These are phyloP conservation scores for Microcebus tavaratra DNA, from an alignment of 2,113 vertebrate genomes.

Conservation along the genomic window DNA sequence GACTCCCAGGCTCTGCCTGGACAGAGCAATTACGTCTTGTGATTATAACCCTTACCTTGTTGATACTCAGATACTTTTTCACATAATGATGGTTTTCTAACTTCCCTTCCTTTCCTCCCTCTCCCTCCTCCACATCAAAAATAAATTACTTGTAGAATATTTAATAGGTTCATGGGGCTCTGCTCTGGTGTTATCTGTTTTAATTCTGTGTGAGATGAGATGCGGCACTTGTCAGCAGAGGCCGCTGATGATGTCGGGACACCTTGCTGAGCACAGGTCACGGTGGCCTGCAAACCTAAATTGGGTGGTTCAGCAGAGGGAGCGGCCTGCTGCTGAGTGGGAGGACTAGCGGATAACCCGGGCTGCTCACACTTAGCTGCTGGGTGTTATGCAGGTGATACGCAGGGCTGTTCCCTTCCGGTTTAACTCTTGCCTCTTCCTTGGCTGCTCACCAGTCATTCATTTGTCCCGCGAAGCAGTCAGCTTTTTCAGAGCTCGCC, in stretches of 20 bases:
- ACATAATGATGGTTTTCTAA: slow-evolving; percentile 47
- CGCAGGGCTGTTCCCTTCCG: background rate
- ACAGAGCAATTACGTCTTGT: background rate
- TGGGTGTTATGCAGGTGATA: background rate
- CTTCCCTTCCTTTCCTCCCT: slow-evolving; percentile 25
- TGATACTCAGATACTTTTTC: slow-evolving; percentile 40
- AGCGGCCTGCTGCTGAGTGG: background rate
- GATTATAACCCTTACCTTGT: slow-evolving; percentile 10
- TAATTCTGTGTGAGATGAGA: slow-evolving; percentile 59
- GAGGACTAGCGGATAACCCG: background rate
- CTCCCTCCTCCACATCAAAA: slow-evolving; percentile 46
- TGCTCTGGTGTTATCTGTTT: slow-evolving; percentile 38
- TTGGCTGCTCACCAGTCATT: background rate
- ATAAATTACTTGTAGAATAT: slow-evolving; percentile 69
- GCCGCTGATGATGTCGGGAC: background rate
- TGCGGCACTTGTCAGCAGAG: slow-evolving; percentile 44
- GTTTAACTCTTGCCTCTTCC: background rate
- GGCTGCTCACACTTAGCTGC: background rate
- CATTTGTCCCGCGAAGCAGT: background rate
- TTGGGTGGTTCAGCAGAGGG: slow-evolving; percentile 18
- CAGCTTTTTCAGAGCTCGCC: background rate
- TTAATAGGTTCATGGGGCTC: slow-evolving; percentile 57
- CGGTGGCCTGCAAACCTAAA: slow-evolving; percentile 7
- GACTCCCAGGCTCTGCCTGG: background rate
- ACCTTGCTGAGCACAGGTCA: slow-evolving; percentile 58